Conservation (phyloP, 2,113 vertebrate genomes). For the Tinamus guttatus region DNA sequence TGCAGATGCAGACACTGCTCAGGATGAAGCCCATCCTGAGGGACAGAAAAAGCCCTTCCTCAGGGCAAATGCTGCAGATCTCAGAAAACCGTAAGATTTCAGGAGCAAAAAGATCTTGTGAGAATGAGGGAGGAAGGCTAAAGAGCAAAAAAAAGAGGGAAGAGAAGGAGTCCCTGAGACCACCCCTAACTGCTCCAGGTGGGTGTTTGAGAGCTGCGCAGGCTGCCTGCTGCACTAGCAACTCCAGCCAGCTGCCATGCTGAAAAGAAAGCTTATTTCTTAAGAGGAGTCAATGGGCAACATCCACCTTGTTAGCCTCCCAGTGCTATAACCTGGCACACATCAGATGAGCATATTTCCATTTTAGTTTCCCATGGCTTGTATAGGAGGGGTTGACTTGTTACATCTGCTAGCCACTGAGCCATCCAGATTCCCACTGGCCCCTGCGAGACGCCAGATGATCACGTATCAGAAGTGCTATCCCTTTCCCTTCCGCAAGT, state of each 20-base stretch:
- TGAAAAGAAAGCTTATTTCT: too few species aligned
- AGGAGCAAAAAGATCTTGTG: neutral
- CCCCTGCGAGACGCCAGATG: neutral
- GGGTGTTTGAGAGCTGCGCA: neutral
- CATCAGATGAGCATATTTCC: neutral
- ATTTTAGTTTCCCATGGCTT: neutral
- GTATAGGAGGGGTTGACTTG: neutral
- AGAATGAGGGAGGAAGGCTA: neutral
- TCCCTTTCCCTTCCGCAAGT: neutral
- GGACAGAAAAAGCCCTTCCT: neutral
- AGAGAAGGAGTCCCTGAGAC: neutral
- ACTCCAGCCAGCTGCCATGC: too few species aligned
- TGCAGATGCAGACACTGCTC: neutral
- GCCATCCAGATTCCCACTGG: neutral
- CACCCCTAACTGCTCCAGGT: neutral
- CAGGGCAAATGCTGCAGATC: neutral
- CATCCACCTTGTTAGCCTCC: neutral
- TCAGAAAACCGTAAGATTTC: neutral
- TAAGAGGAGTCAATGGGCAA: neutral
- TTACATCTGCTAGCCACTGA: neutral
- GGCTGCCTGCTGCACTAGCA: neutral
- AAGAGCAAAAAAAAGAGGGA: neutral
- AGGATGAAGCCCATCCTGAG: neutral
- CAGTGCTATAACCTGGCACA: neutral
- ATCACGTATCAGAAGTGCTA: neutral